phyloP scores from a whole-genome alignment of 2,113 vertebrate species.

The Monopterus albus region DNA sequence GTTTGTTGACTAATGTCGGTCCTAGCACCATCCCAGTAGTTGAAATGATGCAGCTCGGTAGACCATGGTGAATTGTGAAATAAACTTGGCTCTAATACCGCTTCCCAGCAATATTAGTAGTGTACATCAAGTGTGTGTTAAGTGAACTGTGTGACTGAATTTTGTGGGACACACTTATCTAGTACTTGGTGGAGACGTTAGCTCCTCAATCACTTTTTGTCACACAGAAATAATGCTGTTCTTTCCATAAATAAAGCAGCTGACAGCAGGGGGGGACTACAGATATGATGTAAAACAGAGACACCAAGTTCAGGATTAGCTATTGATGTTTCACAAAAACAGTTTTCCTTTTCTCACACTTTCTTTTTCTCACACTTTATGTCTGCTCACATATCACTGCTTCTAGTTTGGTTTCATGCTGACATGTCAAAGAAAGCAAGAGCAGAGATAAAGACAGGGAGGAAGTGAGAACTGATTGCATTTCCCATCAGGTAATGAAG shows the following conservation, averaged over 20 bases:
- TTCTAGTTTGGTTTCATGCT: neutral
- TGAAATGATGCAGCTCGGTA: too few relatives aligned
- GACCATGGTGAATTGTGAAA: too few relatives aligned
- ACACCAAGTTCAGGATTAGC: conserved; percentile 47
- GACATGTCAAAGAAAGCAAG: neutral
- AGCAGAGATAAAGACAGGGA: conserved; percentile 1
- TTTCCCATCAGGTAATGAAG: conserved; percentile 33
- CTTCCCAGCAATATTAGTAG: too few relatives aligned
- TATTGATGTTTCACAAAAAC: conserved; percentile 53
- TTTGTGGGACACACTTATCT: too few relatives aligned
- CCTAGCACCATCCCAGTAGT: too few relatives aligned
- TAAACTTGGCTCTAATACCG: too few relatives aligned
- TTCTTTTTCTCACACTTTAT: neutral
- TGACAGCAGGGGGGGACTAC: conserved; percentile 23
- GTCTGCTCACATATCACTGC: neutral
- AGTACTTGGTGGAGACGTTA: conserved; percentile 7
- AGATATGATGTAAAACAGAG: conserved; percentile 21
- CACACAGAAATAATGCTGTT: conserved; percentile 51
- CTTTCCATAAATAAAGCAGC: conserved; percentile 2
- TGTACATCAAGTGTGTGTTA: too few relatives aligned
- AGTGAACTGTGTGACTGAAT: too few relatives aligned
- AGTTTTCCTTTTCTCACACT: neutral
- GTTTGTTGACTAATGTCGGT: too few relatives aligned
- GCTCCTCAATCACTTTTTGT: conserved; percentile 57
- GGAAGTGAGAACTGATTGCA: conserved; percentile 1